Percentiles rank a stretch among this genome's conserved stretches.
Conservation (phyloP, 2,113 vertebrate genomes). For the Cyanistes caeruleus region DNA sequence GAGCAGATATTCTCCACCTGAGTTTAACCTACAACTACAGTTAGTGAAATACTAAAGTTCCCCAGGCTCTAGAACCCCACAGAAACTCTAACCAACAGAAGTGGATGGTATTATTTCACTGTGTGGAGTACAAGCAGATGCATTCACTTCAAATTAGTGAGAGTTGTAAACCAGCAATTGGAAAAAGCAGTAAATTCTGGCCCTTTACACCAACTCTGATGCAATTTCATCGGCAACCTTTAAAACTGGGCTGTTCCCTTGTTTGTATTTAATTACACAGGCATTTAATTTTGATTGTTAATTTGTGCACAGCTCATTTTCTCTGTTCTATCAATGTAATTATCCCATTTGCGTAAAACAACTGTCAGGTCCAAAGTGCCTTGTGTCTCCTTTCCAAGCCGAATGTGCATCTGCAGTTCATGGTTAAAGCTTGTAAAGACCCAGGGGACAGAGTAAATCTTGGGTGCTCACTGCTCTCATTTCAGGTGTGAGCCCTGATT, state of each 20-base stretch:
- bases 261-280: neutral
- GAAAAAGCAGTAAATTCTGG: neutral
- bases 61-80: neutral
- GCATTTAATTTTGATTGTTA: neutral
- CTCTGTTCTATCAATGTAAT: neutral
- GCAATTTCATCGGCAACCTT: neutral
- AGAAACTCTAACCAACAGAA: neutral
- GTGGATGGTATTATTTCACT: neutral
- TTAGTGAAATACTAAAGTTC: neutral
- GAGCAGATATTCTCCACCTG: neutral
- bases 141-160: neutral
- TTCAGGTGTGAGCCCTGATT: neutral
- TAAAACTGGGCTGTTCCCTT: neutral
- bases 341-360: neutral
- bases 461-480: neutral
- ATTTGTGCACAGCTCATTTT: neutral
- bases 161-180: neutral
- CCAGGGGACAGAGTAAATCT: neutral
- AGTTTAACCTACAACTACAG: neutral
- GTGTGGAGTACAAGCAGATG: neutral
- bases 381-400: neutral
- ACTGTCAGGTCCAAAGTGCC: neutral
- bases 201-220: neutral
- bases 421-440: neutral
- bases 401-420: neutral